Evolutionary conservation across 2,113 vertebrate genomes (phyloP).

Genomic region (Labrus mixtus): DNA sequence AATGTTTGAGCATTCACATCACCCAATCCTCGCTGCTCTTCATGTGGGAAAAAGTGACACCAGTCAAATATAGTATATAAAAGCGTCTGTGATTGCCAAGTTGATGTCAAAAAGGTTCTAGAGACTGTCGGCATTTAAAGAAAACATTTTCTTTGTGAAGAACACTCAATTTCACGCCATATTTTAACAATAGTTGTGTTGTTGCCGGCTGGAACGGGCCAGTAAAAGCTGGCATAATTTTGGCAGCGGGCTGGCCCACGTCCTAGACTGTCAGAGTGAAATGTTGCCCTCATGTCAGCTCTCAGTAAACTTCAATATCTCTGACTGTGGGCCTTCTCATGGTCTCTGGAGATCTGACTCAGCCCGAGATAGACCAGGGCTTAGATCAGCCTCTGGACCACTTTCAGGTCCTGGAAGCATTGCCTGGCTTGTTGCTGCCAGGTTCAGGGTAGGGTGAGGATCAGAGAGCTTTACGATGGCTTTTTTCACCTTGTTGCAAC

Average conservation of each 20-base stretch:
- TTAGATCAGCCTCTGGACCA: slow-evolving; percentile 65
- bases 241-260: slow-evolving; percentile 52
- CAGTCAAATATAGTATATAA: slow-evolving; percentile 21
- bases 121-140: slow-evolving; percentile 46
- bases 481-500: slow-evolving; percentile 12
- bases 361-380: slow-evolving; percentile 40
- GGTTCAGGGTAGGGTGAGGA: slow-evolving; percentile 35
- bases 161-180: slow-evolving; percentile 51
- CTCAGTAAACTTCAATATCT: slow-evolving; percentile 53
- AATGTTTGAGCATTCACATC: slow-evolving; percentile 22
- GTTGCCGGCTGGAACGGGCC: slow-evolving; percentile 35
- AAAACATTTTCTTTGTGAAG: slow-evolving; percentile 65
- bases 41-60: slow-evolving; percentile 20
- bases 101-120: slow-evolving; percentile 39
- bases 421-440: slow-evolving; percentile 43
- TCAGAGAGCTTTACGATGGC: slow-evolving; percentile 27
- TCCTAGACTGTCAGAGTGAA: slow-evolving; percentile 72
- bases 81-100: slow-evolving; percentile 22
- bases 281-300: slow-evolving; percentile 67
- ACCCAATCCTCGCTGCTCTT: slow-evolving; percentile 7
- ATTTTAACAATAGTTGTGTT: slow-evolving; percentile 65
- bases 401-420: slow-evolving; percentile 55
- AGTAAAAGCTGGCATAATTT: slow-evolving; percentile 57
- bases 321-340: slow-evolving; percentile 55
- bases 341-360: slow-evolving; percentile 56